phyloP scores from a whole-genome alignment of 2,888 invertebrate species.

The Cepaea hortensis region DNA sequence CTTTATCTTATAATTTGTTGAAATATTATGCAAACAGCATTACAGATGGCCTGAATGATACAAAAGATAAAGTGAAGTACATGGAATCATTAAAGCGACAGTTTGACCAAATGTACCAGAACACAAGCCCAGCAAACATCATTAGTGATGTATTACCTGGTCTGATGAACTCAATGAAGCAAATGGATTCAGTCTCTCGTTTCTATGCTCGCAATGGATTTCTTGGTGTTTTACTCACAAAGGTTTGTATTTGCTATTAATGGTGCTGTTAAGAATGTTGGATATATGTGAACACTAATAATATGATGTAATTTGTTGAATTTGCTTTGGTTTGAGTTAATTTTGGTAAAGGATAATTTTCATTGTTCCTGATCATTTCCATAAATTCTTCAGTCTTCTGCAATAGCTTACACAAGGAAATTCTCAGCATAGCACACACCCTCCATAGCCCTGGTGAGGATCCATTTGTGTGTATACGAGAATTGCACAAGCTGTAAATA shows the following conservation, averaged over 20 bases:
- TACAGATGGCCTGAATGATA: constrained; percentile 76
- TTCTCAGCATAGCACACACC: too few species aligned
- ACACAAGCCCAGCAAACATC: constrained; percentile 71
- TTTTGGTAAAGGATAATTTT: too few species aligned
- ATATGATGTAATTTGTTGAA: background rate
- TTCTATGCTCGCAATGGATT: constrained; percentile 75
- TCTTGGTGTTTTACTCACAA: constrained; percentile 74
- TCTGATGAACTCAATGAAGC: constrained; percentile 73
- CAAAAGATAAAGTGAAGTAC: constrained; percentile 76
- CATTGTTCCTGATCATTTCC: too few species aligned
- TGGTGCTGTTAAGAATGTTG: background rate
- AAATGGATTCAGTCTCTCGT: constrained; percentile 76
- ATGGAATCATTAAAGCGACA: constrained; percentile 74
- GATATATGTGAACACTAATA: background rate
- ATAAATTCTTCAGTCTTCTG: too few species aligned
- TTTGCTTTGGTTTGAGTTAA: background rate
- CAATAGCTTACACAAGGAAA: too few species aligned
- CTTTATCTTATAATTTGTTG: too few species aligned
- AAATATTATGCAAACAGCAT: constrained; percentile 62
- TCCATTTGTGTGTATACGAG: too few species aligned
- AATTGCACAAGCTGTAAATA: too few species aligned
- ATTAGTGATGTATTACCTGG: constrained; percentile 74
- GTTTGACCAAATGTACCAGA: constrained; percentile 73
- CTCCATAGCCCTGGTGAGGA: too few species aligned
- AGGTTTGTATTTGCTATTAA: constrained; percentile 60